Base-by-base conservation (phyloP, 2,797 vertebrate species). In the Discoglossus pictus region DNA sequence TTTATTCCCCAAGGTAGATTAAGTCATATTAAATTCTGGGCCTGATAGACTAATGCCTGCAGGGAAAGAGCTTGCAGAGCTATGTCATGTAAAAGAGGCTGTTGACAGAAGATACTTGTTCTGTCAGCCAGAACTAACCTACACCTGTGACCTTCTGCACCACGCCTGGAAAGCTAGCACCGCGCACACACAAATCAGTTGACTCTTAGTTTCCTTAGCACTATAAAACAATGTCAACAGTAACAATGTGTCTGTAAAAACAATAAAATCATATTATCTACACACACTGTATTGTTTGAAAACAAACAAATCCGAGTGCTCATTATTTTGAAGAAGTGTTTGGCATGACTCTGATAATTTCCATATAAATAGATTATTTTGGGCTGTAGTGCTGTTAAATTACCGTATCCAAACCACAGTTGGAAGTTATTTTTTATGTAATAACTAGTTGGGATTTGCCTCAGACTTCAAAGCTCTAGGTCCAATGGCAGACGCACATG, bases 231-330 rank as follows among this genome's bases (percentile, higher is more conserved):
- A 44, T 71, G 61, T 71, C 68, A 71, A 71, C 68, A 64, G 51
- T 71, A 71, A 64, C 68, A 50, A 34, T 70, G 61, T 71, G 61
- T 71, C 53, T 64, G 68, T 64, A 71, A 59, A 64, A 71, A 71
- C 68, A 71, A 71, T 71, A 51, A 44, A 71, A 44, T 16, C 44
- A 51, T 50, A 58, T 43, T 51, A 64, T 64, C 46, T 56, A 51
- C 61, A 71, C 53, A 71, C 53, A 64, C 42, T 24, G 17, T n/a
- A 42, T 43, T 64, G 68, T 71, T 71, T 51, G 36, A 56, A 64
- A 64, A 64, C 56, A 71, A 64, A 71, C 61, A 58, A 4, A 35
- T 7, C 7, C 18, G 25, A 58, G 25, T 40, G 27, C 54, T 47
- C 15, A 52, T 46, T 53, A 17, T 56, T n/a, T 21, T 20, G 17